phyloP scores from a whole-genome alignment of 2,888 invertebrate species.

The Stegana nigrithorax region DNA sequence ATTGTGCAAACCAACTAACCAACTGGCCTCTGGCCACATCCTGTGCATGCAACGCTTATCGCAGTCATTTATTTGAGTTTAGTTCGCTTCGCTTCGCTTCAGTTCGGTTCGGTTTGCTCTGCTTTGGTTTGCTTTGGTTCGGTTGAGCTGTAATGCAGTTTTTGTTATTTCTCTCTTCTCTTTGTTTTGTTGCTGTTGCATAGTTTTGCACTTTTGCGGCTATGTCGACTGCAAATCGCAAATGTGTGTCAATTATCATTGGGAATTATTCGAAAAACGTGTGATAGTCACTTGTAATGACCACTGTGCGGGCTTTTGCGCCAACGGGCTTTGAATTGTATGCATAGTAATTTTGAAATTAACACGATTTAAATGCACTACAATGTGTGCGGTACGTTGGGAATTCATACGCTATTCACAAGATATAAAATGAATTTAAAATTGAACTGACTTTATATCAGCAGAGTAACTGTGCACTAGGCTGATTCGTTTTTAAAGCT shows the following conservation, averaged over 20 bases:
- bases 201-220: neutral
- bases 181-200: neutral
- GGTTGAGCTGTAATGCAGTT: neutral
- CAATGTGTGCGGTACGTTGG: neutral
- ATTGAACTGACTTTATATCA: too few relatives aligned
- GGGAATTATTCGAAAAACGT: slow-evolving; percentile 11
- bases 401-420: too few relatives aligned
- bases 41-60: neutral
- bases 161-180: neutral
- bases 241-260: slow-evolving; percentile 41
- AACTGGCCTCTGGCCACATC: neutral
- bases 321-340: slow-evolving; percentile 46
- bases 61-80: neutral
- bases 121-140: neutral
- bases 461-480: too few relatives aligned
- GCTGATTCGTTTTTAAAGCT: too few relatives aligned
- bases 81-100: neutral
- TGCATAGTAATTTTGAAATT: slow-evolving; percentile 62
- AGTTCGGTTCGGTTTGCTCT: neutral
- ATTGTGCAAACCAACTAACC: slow-evolving; percentile 1
- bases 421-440: too few relatives aligned
- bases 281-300: slow-evolving; percentile 38
- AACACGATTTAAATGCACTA: slow-evolving; percentile 56
- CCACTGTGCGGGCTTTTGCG: neutral
- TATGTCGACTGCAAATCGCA: slow-evolving; percentile 17